Base-by-base conservation (phyloP, 2,888 invertebrate species). In the Drosophila barbarae region DNA sequence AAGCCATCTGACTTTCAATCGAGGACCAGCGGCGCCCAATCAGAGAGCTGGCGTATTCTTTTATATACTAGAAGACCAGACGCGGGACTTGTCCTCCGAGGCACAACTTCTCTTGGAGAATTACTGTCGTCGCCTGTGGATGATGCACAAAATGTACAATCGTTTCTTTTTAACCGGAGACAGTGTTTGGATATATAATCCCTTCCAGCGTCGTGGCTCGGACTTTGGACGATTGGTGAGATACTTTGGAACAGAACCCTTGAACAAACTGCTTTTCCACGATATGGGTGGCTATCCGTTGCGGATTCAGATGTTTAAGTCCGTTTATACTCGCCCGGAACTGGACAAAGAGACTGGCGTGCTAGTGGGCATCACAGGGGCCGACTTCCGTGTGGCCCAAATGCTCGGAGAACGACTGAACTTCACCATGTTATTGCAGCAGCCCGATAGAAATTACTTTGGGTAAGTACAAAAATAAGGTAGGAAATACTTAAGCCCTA, bases 231-330 rank as follows among this genome's bases (percentile, higher is more conserved):
- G 74, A 13, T 60, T 88, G 10, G 53, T 81, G 9, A 49, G 61
- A 5, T 86, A 84, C 32, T 34, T n/a, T 4, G 80, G 74, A 0
- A 51, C 70, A 3, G 65, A 73, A 23, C 52, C 77, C 0, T 35
- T 88, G 46, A 66, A 71, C 28, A 65, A 35, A 2, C 52, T 77
- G 3, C 42, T 88, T 21, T 88, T 89, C 54, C 76, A 78, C 13
- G 69, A 90, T 34, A 84, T 90, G 84, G 84, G 80, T 13, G 87
- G 88, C 4, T 90, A 89, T 84, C 89, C 89, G 4, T 8, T 90
- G 47, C 79, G 85, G n/a, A 71, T 89, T 28, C 89, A 90, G 70
- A 80, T 89, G 34, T 90, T 90, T 56, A 78, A 71, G 63, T 89
- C 90, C 1, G 88, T 88, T 5, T 89, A 87, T 68, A 76, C 88